phyloP scores from a whole-genome alignment of 2,888 invertebrate genomes.

The Perdita meconis region DNA sequence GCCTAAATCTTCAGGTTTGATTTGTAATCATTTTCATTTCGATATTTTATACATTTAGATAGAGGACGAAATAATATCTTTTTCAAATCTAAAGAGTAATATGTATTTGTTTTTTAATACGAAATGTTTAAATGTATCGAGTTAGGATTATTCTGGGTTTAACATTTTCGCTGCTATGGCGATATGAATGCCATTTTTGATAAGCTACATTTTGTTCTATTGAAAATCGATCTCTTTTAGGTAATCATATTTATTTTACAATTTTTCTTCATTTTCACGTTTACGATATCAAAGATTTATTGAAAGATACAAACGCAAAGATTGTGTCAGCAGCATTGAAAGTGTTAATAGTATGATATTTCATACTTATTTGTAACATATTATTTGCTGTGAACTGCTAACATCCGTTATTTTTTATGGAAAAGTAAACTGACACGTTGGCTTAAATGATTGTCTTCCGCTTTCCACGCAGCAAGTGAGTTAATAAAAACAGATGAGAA shows the following conservation, averaged over 20 bases:
- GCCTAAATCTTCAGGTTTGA: slow-evolving; percentile 66
- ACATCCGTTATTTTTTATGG: slow-evolving; percentile 67
- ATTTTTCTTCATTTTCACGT: no score
- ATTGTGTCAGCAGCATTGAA: no score
- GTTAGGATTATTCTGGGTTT: no score
- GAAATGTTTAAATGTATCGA: slow-evolving; percentile 14
- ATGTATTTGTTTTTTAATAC: slow-evolving; percentile 1
- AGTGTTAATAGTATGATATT: no score
- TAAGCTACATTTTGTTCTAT: no score
- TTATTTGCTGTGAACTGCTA: slow-evolving; percentile 54
- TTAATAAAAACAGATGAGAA: slow-evolving; percentile 69
- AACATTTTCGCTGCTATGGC: no score
- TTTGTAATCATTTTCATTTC: slow-evolving; percentile 16
- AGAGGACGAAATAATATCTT: background rate
- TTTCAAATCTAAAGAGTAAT: slow-evolving; percentile 10
- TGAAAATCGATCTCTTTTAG: no score
- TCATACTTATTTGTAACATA: no score
- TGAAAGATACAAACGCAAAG: no score
- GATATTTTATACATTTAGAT: background rate
- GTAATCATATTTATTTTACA: no score
- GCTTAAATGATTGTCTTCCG: slow-evolving; percentile 73
- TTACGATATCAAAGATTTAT: no score
- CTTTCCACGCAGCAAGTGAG: slow-evolving; percentile 74
- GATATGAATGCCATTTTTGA: no score
- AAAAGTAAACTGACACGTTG: slow-evolving; percentile 66